Conservation (phyloP, 2,888 invertebrate species). For the Catocala nupta region DNA sequence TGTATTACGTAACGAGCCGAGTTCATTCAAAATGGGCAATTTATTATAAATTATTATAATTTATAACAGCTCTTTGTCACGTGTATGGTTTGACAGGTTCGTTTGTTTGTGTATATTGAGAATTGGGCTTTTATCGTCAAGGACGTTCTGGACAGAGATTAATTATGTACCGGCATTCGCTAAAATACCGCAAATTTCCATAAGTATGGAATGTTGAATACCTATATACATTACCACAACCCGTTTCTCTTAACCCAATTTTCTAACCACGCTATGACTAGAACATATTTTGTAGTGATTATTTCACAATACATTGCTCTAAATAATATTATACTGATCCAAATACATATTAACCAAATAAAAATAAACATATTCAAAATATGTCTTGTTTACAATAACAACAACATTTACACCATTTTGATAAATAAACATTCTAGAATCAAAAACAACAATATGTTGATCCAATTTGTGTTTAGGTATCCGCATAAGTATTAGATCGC, state of each 20-base stretch:
- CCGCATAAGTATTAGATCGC: constrained; percentile 47
- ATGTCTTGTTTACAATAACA: constrained; percentile 2
- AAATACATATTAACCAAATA: no score
- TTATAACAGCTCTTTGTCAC: constrained; percentile 33
- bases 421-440: constrained; percentile 26
- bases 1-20: constrained; percentile 22
- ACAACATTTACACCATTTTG: constrained; percentile 10
- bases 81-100: constrained; percentile 21
- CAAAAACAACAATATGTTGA: constrained; percentile 37
- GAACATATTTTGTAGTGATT: not conserved
- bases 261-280: not conserved
- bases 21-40: constrained; percentile 20
- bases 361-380: not conserved
- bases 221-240: constrained; percentile 4
- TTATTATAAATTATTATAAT: constrained; percentile 38
- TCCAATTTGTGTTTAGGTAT: constrained; percentile 52
- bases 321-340: no score
- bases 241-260: constrained; percentile 11
- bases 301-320: no score
- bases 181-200: constrained; percentile 7
- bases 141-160: constrained; percentile 12
- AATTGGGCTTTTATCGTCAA: constrained; percentile 10
- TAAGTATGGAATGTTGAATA: constrained; percentile 9
- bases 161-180: constrained; percentile 5
- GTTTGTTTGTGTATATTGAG: constrained; percentile 20